phyloP scores from a whole-genome alignment of 2,797 vertebrate species.

The Xerus rutilus region DNA sequence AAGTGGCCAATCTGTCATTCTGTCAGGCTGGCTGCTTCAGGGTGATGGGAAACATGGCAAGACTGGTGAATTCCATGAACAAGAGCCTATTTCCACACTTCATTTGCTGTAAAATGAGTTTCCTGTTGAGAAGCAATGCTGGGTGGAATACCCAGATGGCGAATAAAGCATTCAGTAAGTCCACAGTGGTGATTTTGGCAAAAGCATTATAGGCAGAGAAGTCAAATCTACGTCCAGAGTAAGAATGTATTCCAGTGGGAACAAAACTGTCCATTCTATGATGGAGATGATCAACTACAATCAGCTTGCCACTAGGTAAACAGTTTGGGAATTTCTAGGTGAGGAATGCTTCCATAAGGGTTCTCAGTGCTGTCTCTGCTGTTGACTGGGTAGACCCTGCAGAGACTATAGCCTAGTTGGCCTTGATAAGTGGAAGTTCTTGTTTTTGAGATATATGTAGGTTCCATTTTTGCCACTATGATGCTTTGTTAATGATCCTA shows the following conservation, averaged over 20 bases:
- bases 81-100: slow-evolving; percentile 61
- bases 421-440: background rate
- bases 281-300: background rate
- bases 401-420: background rate
- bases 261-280: background rate
- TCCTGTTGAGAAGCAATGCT: slow-evolving; percentile 69
- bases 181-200: slow-evolving; percentile 55
- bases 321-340: background rate
- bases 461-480: background rate
- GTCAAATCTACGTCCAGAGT: background rate
- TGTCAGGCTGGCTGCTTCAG: slow-evolving; percentile 62
- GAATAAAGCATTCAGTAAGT: slow-evolving; percentile 19
- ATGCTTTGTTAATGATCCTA: background rate
- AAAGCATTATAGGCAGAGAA: background rate
- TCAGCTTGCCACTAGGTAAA: background rate
- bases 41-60: slow-evolving; percentile 58
- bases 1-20: slow-evolving; percentile 60
- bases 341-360: background rate
- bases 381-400: background rate
- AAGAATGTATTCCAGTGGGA: background rate
- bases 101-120: slow-evolving; percentile 75
- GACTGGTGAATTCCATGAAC: slow-evolving; percentile 46
- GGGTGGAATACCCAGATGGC: slow-evolving; percentile 73
- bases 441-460: background rate
- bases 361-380: background rate